A percentile compares a stretch with the other conserved stretches of the same genome.
Evolutionary conservation across 2,888 invertebrate species (phyloP).

Genomic region (Physocephala rufipes): DNA sequence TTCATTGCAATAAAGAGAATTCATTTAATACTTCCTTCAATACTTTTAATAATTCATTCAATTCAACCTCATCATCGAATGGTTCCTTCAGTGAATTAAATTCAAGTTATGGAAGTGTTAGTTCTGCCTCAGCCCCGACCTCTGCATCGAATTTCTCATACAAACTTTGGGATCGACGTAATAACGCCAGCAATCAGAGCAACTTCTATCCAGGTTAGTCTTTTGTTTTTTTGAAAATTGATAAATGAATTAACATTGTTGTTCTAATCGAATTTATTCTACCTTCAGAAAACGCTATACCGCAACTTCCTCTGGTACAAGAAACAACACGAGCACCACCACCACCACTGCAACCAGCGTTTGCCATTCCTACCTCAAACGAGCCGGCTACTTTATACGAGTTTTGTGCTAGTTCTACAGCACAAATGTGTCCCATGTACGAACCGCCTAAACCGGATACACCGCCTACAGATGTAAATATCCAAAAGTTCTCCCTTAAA

Average conservation of each 20-base stretch:
- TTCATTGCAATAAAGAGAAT: constrained; percentile 58
- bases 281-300: not conserved
- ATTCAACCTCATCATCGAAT: constrained; percentile 50
- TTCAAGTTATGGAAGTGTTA: constrained; percentile 47
- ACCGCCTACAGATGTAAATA: constrained; percentile 56
- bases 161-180: constrained; percentile 60
- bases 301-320: not conserved
- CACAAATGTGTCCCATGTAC: constrained; percentile 54
- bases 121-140: not conserved
- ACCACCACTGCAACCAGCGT: constrained; percentile 27
- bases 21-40: constrained; percentile 54
- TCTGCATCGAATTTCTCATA: constrained; percentile 38
- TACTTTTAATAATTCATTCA: constrained; percentile 47
- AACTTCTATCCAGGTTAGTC: constrained; percentile 20
- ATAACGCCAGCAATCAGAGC: constrained; percentile 36
- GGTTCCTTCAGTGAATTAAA: constrained; percentile 54
- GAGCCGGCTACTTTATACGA: constrained; percentile 47
- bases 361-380: no score
- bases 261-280: constrained; percentile 16
- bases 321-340: constrained; percentile 11
- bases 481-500: not conserved
- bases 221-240: no score
- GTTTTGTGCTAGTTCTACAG: constrained; percentile 48
- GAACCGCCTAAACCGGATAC: constrained; percentile 63
- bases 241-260: constrained; percentile 40